These are phyloP conservation scores for Amazona guildingii DNA, from an alignment of 2,113 vertebrate species.

Conservation along the genomic window DNA sequence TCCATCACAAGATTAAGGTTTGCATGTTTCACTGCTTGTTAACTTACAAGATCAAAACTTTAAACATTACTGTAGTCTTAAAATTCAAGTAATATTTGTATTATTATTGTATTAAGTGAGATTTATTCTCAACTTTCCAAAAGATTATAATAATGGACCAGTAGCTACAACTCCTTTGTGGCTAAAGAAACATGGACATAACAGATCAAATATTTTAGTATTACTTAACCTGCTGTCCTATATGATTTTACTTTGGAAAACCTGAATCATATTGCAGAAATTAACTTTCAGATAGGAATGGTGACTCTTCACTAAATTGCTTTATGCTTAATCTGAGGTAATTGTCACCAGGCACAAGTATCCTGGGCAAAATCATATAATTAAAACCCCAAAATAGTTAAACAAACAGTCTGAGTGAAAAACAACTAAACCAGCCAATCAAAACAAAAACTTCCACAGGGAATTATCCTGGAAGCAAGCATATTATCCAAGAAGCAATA, in stretches of 20 bases:
- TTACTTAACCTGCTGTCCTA: not conserved
- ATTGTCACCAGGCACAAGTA: not conserved
- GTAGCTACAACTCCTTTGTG: not conserved
- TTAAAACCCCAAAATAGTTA: not conserved
- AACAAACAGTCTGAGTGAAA: not conserved
- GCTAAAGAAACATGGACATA: not conserved
- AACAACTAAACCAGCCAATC: not conserved
- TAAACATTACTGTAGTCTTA: not conserved
- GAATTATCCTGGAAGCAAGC: not conserved
- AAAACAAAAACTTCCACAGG: not conserved
- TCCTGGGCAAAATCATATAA: not conserved
- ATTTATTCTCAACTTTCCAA: not conserved
- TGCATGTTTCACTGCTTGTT: not conserved
- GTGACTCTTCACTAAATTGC: not conserved
- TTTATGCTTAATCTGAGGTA: not conserved
- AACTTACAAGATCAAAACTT: not conserved
- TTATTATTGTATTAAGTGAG: not conserved
- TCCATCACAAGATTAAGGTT: not conserved
- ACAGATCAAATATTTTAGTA: not conserved
- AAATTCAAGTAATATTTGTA: not conserved
- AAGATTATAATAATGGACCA: not conserved
- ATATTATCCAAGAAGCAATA: not conserved
- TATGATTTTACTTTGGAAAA: not conserved
- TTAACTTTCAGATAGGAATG: not conserved
- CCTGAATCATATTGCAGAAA: not conserved